phyloP scores from a whole-genome alignment of 2,797 vertebrate species.

The Avahi laniger region DNA sequence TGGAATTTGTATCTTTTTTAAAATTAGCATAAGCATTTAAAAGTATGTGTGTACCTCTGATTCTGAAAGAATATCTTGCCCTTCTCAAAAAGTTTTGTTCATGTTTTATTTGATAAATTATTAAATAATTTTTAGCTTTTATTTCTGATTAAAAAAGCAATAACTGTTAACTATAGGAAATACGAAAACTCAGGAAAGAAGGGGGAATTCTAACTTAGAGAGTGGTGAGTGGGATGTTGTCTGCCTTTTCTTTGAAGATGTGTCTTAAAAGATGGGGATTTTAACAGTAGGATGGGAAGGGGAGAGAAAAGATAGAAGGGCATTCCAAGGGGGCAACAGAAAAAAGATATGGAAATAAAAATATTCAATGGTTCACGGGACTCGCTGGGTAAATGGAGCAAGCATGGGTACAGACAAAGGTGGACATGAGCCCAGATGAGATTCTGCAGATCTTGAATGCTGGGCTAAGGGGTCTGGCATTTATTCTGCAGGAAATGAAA shows the following conservation, averaged over 20 bases:
- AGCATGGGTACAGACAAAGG: not conserved
- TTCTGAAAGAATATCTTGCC: slow-evolving; percentile 18
- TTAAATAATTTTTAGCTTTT: slow-evolving; percentile 8
- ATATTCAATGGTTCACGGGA: not conserved
- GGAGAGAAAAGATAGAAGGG: not conserved
- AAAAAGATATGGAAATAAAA: not conserved
- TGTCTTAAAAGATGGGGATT: not conserved
- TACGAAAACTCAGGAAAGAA: slow-evolving; percentile 37
- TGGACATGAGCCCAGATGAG: not conserved
- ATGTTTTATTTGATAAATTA: slow-evolving; percentile 7
- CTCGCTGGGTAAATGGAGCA: not conserved
- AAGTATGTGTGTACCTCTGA: not conserved
- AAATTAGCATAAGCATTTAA: not conserved
- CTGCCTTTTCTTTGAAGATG: not conserved
- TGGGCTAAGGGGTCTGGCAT: not conserved
- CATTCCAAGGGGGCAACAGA: not conserved
- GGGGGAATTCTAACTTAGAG: not conserved
- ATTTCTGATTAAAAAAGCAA: not conserved
- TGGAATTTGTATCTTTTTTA: not conserved
- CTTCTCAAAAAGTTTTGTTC: slow-evolving; percentile 6
- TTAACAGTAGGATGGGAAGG: not conserved
- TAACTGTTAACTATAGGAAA: not conserved
- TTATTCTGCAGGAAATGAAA: slow-evolving; percentile 56
- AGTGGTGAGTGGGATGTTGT: not conserved
- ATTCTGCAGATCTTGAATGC: not conserved